phyloP scores from a whole-genome alignment of 2,888 invertebrate species.

The Apamea monoglypha region DNA sequence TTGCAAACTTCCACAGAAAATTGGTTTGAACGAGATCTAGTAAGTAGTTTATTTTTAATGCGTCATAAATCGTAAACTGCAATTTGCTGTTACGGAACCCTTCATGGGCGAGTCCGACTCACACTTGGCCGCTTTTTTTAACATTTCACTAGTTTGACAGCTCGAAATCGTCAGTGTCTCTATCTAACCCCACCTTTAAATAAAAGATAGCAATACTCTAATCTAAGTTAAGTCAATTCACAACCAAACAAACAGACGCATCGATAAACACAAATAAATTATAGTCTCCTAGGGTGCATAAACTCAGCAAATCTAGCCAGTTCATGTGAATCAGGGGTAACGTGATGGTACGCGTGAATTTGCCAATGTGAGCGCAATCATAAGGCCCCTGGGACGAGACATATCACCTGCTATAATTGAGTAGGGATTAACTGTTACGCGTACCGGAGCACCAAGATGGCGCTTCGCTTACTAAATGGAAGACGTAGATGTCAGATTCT shows the following conservation, averaged over 20 bases:
- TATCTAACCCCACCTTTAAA: not conserved
- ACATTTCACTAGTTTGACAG: not conserved
- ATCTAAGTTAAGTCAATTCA: not conserved
- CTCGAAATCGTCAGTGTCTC: not conserved
- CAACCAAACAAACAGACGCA: not conserved
- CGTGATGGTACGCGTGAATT: slow-evolving; percentile 25
- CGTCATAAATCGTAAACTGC: too few relatives aligned
- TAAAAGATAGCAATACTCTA: not conserved
- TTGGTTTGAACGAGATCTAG: too few relatives aligned
- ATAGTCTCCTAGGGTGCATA: slow-evolving; percentile 28
- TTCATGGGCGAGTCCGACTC: too few relatives aligned
- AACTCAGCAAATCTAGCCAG: slow-evolving; percentile 29
- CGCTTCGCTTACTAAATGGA: slow-evolving; percentile 22
- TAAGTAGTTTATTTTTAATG: too few relatives aligned
- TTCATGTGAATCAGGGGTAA: slow-evolving; percentile 25
- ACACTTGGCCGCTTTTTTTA: too few relatives aligned
- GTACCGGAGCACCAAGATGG: slow-evolving; percentile 21
- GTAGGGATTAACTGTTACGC: slow-evolving; percentile 36
- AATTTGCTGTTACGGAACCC: too few relatives aligned
- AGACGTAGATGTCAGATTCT: slow-evolving; percentile 4
- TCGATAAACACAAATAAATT: slow-evolving; percentile 9
- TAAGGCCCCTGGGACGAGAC: slow-evolving; percentile 44
- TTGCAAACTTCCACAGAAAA: too few relatives aligned
- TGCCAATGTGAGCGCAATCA: slow-evolving; percentile 44
- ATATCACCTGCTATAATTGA: slow-evolving; percentile 56